Evolutionary conservation across 2,113 vertebrate genomes (phyloP).

Genomic region (Grus americana): DNA sequence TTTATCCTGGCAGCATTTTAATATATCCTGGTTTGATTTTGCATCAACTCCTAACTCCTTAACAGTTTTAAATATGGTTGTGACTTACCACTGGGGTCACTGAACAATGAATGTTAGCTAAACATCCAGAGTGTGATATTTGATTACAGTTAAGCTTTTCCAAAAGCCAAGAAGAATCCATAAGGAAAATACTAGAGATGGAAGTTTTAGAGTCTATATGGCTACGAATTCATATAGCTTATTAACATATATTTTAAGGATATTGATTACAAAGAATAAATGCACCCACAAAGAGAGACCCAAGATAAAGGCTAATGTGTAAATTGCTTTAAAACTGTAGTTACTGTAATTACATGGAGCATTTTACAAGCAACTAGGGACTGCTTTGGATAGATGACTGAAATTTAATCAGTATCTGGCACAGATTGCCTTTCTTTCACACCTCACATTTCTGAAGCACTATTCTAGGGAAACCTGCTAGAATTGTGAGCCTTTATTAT

Average conservation of each 20-base stretch:
- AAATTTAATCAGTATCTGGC: slow-evolving; percentile 81
- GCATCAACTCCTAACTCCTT: slow-evolving; percentile 53
- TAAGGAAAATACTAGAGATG: slow-evolving; percentile 58
- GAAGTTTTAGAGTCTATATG: slow-evolving; percentile 66
- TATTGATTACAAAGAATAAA: slow-evolving; percentile 78
- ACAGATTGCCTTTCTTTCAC: slow-evolving; percentile 67
- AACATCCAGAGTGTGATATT: slow-evolving; percentile 70
- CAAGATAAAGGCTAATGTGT: slow-evolving; percentile 75
- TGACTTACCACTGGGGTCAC: slow-evolving; percentile 56
- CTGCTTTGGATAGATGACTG: slow-evolving; percentile 78
- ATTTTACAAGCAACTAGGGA: slow-evolving; percentile 81
- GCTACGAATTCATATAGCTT: slow-evolving; percentile 71
- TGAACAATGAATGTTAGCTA: slow-evolving; percentile 48
- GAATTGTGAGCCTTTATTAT: slow-evolving; percentile 61
- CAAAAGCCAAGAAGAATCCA: slow-evolving; percentile 71
- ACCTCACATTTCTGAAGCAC: slow-evolving; percentile 69
- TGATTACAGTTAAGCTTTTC: slow-evolving; percentile 73
- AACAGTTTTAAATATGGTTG: slow-evolving; percentile 67
- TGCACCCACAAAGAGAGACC: slow-evolving; percentile 69
- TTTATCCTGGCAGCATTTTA: slow-evolving; percentile 43
- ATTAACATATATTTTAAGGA: slow-evolving; percentile 73
- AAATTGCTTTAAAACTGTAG: slow-evolving; percentile 78
- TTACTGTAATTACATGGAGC: slow-evolving; percentile 81
- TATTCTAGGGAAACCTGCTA: slow-evolving; percentile 67
- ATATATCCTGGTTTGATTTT: slow-evolving; percentile 38